These are phyloP conservation scores for Drosophila bifasciata DNA, from an alignment of 1,140 invertebrate genomes.

Conservation along the genomic window DNA sequence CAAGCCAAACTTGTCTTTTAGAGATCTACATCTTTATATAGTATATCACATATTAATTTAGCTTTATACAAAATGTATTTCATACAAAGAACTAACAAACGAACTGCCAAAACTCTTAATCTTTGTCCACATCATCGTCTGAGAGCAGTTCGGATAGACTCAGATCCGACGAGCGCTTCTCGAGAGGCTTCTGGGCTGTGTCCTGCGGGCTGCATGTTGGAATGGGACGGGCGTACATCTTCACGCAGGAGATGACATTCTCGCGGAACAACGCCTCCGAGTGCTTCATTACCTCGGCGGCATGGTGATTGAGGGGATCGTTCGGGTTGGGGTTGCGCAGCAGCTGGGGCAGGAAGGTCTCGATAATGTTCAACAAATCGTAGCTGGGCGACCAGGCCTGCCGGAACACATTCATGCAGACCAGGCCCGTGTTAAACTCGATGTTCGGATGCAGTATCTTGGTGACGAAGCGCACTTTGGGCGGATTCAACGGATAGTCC, in stretches of 20 bases:
- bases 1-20: slow-evolving; percentile 14
- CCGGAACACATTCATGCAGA: slow-evolving; percentile 99
- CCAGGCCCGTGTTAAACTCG: slow-evolving; percentile 99
- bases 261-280: slow-evolving; percentile 99
- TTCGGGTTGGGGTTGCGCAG: slow-evolving; percentile 99
- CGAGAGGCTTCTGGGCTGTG: slow-evolving; percentile 39
- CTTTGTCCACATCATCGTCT: slow-evolving; percentile 39
- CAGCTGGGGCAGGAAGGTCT: slow-evolving; percentile 99
- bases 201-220: background rate
- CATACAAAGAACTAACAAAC: slow-evolving; percentile 35
- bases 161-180: slow-evolving; percentile 62
- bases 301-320: slow-evolving; percentile 98
- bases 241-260: slow-evolving; percentile 98
- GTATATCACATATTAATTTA: slow-evolving; percentile 1
- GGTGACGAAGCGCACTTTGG: slow-evolving; percentile 99
- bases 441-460: slow-evolving; percentile 99
- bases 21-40: no score
- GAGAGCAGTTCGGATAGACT: slow-evolving; percentile 60
- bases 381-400: slow-evolving; percentile 96
- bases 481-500: slow-evolving; percentile 99
- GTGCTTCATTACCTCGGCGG: slow-evolving; percentile 99
- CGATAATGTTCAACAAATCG: slow-evolving; percentile 99
- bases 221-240: slow-evolving; percentile 92
- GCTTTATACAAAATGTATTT: slow-evolving; percentile 17
- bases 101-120: slow-evolving; percentile 16